A percentile compares a stretch with the other conserved stretches of the same genome.
These are phyloP conservation scores for Chondrosia reniformis DNA, from an alignment of 37 sponge, comb jelly and placozoan genomes.

Conservation along the genomic window DNA sequence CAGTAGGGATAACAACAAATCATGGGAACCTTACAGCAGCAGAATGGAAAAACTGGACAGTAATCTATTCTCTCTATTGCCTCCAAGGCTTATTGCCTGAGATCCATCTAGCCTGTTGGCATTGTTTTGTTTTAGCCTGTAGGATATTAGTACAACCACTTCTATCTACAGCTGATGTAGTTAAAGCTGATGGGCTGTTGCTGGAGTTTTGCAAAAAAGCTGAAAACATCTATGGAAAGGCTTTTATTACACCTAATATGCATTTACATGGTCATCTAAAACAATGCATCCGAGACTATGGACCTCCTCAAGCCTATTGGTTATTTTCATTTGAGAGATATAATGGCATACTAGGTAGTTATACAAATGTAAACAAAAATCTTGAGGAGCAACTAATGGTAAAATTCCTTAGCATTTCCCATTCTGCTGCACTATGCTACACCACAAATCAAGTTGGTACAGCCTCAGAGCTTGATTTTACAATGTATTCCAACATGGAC, in stretches of 20 bases:
- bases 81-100: constrained; percentile 21
- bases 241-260: constrained; percentile 7
- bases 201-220: constrained; percentile 1
- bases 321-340: constrained; percentile 16
- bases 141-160: constrained; percentile 11
- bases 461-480: too few relatives aligned
- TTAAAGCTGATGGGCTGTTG: not conserved
- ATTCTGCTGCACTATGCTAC: too few relatives aligned
- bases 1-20: not conserved
- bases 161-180: not conserved
- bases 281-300: not conserved
- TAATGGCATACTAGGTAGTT: constrained; percentile 11
- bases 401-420: too few relatives aligned
- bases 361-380: too few relatives aligned
- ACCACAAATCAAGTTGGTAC: too few relatives aligned
- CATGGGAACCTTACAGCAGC: constrained; percentile 27
- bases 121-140: constrained; percentile 29
- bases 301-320: not conserved
- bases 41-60: constrained; percentile 21
- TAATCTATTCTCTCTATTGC: constrained; percentile 30
- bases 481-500: too few relatives aligned
- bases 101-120: constrained; percentile 37
- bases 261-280: constrained; percentile 8
- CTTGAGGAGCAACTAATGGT: too few relatives aligned
- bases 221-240: not conserved